phyloP scores from a whole-genome alignment of 2,797 vertebrate genomes.

The Hapalemur alaotrensis region DNA sequence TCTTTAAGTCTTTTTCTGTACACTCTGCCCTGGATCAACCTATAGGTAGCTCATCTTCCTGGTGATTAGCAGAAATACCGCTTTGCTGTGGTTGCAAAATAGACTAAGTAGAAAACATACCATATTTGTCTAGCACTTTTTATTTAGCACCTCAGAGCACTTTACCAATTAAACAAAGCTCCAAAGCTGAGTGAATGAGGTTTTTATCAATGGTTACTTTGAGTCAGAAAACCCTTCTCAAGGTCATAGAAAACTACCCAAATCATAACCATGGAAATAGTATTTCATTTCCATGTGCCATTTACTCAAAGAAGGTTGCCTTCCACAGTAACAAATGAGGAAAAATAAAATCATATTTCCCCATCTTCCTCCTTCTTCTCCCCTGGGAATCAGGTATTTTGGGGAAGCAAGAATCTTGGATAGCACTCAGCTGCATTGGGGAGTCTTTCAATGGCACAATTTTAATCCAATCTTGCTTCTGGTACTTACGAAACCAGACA shows the following conservation, averaged over 20 bases:
- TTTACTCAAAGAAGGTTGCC: neutral
- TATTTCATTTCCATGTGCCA: slow-evolving; percentile 33
- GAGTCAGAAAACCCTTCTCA: slow-evolving; percentile 5
- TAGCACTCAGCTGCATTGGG: slow-evolving; percentile 32
- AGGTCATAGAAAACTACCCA: slow-evolving; percentile 24
- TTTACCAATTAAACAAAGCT: slow-evolving; percentile 51
- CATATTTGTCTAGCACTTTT: neutral
- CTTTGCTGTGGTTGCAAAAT: slow-evolving; percentile 21
- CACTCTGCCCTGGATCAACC: neutral
- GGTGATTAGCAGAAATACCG: neutral
- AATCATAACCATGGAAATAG: neutral
- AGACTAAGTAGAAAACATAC: slow-evolving; percentile 5
- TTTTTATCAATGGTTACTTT: slow-evolving; percentile 17
- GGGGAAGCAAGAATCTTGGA: slow-evolving; percentile 31
- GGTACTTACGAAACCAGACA: slow-evolving; percentile 81
- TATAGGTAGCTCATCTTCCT: neutral
- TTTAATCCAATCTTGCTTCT: slow-evolving; percentile 71
- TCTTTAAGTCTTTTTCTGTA: neutral
- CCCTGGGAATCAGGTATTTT: neutral
- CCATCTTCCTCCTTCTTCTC: neutral
- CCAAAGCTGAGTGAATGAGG: slow-evolving; percentile 6
- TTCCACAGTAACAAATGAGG: neutral
- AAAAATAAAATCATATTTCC: slow-evolving; percentile 47
- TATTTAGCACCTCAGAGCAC: neutral
- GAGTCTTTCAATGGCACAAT: slow-evolving; percentile 59